A percentile compares a stretch with the other conserved stretches of the same genome.
Evolutionary conservation across 1,140 invertebrate species (phyloP).

Genomic region (Neodiprion pinetum): DNA sequence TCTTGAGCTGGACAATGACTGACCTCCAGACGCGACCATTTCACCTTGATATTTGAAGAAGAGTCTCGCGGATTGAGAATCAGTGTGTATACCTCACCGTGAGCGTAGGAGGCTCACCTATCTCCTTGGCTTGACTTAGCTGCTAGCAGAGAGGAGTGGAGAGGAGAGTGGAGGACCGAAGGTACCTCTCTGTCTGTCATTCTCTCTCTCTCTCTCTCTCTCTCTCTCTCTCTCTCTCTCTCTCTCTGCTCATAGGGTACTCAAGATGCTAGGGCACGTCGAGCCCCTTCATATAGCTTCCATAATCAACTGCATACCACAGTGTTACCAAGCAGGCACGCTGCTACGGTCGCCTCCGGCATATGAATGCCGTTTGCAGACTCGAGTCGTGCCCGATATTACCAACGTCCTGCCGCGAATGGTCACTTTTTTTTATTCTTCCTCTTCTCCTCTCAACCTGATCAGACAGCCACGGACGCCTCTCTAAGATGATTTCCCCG

Average conservation of each 20-base stretch:
- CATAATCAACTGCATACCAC: slow-evolving; percentile 54
- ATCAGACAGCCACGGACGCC: slow-evolving; percentile 3
- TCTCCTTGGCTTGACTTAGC: no score
- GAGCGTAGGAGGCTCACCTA: no score
- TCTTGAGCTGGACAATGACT: no score
- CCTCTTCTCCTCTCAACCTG: not conserved
- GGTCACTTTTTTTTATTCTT: not conserved
- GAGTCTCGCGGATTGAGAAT: no score
- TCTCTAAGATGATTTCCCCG: slow-evolving; percentile 4
- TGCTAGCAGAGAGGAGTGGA: no score
- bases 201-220: no score
- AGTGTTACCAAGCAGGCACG: slow-evolving; percentile 47
- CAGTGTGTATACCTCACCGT: no score
- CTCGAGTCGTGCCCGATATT: slow-evolving; percentile 29
- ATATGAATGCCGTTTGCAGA: slow-evolving; percentile 45
- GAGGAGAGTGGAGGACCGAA: no score
- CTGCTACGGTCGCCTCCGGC: slow-evolving; percentile 41
- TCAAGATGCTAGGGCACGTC: slow-evolving; percentile 54
- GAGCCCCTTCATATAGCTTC: slow-evolving; percentile 52
- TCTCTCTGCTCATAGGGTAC: slow-evolving; percentile 32
- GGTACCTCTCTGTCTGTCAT: no score
- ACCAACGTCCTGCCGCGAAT: slow-evolving; percentile 18
- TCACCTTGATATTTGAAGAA: no score
- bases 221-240: no score
- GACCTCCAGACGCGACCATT: no score